Conservation (phyloP, 1,140 invertebrate species). For the Drosophila nigromelanica region DNA sequence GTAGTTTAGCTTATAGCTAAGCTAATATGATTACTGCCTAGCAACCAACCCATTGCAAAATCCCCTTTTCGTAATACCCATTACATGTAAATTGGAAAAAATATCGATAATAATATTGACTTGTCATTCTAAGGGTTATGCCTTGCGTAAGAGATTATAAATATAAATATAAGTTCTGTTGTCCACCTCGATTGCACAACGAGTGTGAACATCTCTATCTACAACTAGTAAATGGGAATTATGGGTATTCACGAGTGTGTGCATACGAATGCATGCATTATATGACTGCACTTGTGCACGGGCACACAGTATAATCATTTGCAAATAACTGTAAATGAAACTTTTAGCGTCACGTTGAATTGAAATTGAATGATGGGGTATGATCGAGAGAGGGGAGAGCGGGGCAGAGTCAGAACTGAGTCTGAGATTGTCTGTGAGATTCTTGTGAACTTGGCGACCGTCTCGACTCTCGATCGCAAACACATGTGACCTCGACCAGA, state of each 20-base stretch:
- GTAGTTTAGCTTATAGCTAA: background rate
- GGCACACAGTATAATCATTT: conserved; percentile 53
- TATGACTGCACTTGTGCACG: conserved; percentile 26
- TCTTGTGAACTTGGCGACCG: conserved; percentile 41
- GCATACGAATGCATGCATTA: conserved; percentile 15
- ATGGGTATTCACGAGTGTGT: conserved; percentile 19
- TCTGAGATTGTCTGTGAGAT: conserved; percentile 21
- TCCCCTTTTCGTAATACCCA: conserved; percentile 34
- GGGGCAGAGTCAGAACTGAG: background rate
- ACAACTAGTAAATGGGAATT: conserved; percentile 17
- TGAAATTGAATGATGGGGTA: conserved; percentile 13
- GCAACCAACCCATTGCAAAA: conserved; percentile 32
- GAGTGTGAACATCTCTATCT: conserved; percentile 17
- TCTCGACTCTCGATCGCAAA: conserved; percentile 15
- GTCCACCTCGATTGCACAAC: conserved; percentile 43
- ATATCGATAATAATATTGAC: conserved; percentile 35
- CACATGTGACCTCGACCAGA: conserved; percentile 59
- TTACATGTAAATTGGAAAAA: conserved; percentile 30
- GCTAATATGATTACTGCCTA: background rate
- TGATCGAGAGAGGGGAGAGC: background rate
- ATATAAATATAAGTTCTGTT: conserved; percentile 20
- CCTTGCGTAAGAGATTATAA: conserved; percentile 40
- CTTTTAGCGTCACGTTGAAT: conserved; percentile 61
- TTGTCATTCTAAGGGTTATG: conserved; percentile 52
- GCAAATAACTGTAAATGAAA: conserved; percentile 71